A percentile compares a stretch with the other conserved stretches of the same genome.
Conservation (phyloP, 1,140 invertebrate species). For the Penaeus vannamei region DNA sequence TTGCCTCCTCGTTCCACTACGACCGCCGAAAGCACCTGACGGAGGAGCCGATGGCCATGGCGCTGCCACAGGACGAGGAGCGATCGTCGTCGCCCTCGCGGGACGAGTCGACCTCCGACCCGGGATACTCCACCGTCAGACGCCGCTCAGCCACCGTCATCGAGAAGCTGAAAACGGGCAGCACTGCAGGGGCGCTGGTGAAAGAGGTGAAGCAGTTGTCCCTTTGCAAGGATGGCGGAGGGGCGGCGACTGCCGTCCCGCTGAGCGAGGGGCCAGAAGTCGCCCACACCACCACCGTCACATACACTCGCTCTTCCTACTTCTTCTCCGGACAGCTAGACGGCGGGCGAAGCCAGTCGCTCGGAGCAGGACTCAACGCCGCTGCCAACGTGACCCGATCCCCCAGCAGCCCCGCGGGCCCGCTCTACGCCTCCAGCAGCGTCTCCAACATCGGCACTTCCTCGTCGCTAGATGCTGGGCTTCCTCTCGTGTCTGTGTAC, state of each 20-base stretch:
- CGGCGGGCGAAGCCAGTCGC: conserved; percentile 64
- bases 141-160: conserved; percentile 65
- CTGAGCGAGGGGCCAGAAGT: conserved; percentile 57
- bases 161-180: conserved; percentile 60
- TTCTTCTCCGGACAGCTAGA: conserved; percentile 66
- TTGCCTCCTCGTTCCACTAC: conserved; percentile 68
- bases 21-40: conserved; percentile 67
- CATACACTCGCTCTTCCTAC: conserved; percentile 65
- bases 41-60: conserved; percentile 54
- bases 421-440: conserved; percentile 65
- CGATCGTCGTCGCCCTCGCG: conserved; percentile 47
- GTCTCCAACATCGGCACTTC: conserved; percentile 64
- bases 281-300: conserved; percentile 64
- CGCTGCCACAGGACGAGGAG: conserved; percentile 60
- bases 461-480: conserved; percentile 65
- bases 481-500: conserved; percentile 67
- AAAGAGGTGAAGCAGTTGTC: conserved; percentile 66
- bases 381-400: conserved; percentile 53
- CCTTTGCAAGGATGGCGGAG: conserved; percentile 54
- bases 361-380: conserved; percentile 66
- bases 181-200: conserved; percentile 53
- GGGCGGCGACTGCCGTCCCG: conserved; percentile 42
- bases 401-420: conserved; percentile 57
- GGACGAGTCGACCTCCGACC: conserved; percentile 43
- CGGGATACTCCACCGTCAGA: conserved; percentile 61